phyloP scores from a whole-genome alignment of 2,113 vertebrate genomes.

The Urocolius indicus region DNA sequence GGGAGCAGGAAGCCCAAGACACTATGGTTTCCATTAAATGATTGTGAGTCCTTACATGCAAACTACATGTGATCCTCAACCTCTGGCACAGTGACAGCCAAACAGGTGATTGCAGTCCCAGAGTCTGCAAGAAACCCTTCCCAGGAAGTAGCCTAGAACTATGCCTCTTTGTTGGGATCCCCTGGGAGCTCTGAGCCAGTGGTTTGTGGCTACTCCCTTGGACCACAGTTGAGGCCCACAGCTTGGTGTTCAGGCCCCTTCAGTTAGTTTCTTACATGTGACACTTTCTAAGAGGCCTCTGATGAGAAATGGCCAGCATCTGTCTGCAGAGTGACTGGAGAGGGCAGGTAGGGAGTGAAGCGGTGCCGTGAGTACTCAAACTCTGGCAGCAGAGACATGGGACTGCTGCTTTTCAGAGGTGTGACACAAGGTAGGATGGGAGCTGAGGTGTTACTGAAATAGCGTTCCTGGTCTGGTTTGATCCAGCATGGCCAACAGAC shows the following conservation, averaged over 20 bases:
- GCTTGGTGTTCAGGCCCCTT: background rate
- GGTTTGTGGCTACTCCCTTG: accelerated
- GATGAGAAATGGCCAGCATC: accelerated
- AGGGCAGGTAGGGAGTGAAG: accelerated
- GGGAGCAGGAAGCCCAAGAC: background rate
- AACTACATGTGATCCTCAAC: background rate
- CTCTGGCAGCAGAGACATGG: background rate
- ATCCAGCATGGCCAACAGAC: background rate
- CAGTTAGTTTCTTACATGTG: accelerated
- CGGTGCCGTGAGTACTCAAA: accelerated
- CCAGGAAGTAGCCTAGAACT: too few species aligned
- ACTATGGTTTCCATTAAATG: background rate
- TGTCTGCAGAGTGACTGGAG: background rate
- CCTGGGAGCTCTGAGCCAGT: background rate
- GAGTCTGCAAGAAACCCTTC: background rate
- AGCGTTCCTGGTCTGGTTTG: background rate
- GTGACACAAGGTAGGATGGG: background rate
- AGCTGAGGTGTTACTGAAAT: constrained; percentile 19
- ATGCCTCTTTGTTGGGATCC: accelerated
- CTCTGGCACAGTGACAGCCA: accelerated
- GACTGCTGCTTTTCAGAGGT: background rate
- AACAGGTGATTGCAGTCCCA: background rate
- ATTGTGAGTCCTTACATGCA: accelerated
- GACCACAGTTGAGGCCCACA: too few species aligned
- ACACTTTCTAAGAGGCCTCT: accelerated